phyloP scores from a whole-genome alignment of 2,797 vertebrate species.

The Danio jaintianensis region DNA sequence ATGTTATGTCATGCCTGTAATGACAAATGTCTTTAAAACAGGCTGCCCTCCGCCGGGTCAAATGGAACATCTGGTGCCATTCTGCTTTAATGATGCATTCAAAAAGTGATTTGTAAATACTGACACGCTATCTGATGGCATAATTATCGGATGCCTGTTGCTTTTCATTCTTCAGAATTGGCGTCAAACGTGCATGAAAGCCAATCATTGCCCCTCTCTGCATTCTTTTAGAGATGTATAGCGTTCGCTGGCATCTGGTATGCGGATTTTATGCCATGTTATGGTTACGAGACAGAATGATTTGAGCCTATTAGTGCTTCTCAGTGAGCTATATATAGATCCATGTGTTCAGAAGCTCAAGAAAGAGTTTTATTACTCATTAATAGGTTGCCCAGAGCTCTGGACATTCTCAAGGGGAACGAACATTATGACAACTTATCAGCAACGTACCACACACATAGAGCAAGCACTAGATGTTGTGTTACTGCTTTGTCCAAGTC shows the following conservation, averaged over 20 bases:
- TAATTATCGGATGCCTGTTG: conserved; percentile 53
- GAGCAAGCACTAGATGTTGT: not conserved
- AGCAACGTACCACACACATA: conserved; percentile 31
- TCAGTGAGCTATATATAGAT: conserved; percentile 55
- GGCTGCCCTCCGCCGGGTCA: conserved; percentile 1
- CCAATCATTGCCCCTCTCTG: conserved; percentile 36
- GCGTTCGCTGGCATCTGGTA: conserved; percentile 55
- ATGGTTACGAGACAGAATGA: conserved; percentile 50
- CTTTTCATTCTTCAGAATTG: conserved; percentile 37
- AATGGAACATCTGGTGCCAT: conserved; percentile 52
- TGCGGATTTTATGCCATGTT: conserved; percentile 55
- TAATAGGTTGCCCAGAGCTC: conserved; percentile 56
- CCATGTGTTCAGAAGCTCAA: conserved; percentile 43
- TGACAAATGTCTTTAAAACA: conserved; percentile 20
- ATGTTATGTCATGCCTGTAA: not conserved
- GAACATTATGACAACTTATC: conserved; percentile 41
- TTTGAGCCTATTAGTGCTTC: conserved; percentile 53
- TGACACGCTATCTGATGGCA: conserved; percentile 46
- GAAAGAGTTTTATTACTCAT: conserved; percentile 60
- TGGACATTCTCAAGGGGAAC: conserved; percentile 57
- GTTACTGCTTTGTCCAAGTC: not conserved
- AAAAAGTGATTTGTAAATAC: conserved; percentile 51
- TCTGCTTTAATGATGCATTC: conserved; percentile 47
- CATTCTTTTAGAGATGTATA: conserved; percentile 45
- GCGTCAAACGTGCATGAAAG: conserved; percentile 46